Evolutionary conservation across 2,113 vertebrate species (phyloP).

Genomic region (Nothocercus julius): DNA sequence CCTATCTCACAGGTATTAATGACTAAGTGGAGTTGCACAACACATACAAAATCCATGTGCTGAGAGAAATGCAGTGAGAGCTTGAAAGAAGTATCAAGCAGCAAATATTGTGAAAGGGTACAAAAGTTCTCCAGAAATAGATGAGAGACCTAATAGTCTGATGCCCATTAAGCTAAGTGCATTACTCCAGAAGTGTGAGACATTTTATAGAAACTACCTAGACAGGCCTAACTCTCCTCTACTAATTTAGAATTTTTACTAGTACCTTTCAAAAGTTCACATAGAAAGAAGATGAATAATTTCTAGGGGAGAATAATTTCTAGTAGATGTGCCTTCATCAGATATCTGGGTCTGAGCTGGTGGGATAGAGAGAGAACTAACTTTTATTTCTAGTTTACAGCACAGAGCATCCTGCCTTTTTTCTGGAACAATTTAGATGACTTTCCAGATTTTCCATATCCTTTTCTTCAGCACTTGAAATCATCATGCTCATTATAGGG

Average conservation of each 20-base stretch:
- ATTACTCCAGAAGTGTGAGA: background rate
- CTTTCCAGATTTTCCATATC: background rate
- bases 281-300: background rate
- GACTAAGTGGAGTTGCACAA: background rate
- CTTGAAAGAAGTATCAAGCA: background rate
- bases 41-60: fast-evolving
- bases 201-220: background rate
- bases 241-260: background rate
- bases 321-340: fast-evolving
- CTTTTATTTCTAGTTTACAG: background rate
- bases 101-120: background rate
- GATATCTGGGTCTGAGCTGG: no score
- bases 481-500: fast-evolving
- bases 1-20: background rate
- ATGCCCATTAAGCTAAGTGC: background rate
- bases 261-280: background rate
- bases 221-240: background rate
- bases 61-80: background rate
- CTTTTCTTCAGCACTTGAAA: background rate
- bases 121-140: background rate
- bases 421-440: background rate
- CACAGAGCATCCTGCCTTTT: background rate
- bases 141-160: background rate
- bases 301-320: no score
- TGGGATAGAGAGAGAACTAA: background rate